These are phyloP conservation scores for Yponomeuta cagnagella DNA, from an alignment of 2,888 invertebrate genomes.

Conservation along the genomic window DNA sequence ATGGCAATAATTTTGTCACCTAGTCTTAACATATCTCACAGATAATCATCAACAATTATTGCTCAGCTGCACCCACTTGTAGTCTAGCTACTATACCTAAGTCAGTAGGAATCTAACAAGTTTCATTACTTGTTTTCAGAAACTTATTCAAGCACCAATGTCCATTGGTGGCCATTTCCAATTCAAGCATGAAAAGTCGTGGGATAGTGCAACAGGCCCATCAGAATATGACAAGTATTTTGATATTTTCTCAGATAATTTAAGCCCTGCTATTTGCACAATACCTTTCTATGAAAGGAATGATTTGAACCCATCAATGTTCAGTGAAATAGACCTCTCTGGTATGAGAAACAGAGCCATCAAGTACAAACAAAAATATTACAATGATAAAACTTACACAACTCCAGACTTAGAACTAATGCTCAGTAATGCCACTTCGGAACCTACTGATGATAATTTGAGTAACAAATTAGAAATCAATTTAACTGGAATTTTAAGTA, in stretches of 20 bases:
- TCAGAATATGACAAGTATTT: conserved; percentile 65
- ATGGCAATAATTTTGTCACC: too few relatives aligned
- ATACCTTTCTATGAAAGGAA: conserved; percentile 65
- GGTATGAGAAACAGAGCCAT: conserved; percentile 58
- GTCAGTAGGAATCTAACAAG: too few relatives aligned
- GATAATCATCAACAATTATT: too few relatives aligned
- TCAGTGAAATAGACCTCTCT: conserved; percentile 50
- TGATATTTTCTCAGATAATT: conserved; percentile 54
- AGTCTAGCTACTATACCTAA: too few relatives aligned
- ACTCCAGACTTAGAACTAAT: conserved; percentile 50
- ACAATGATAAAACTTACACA: conserved; percentile 47
- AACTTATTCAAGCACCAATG: conserved; percentile 55
- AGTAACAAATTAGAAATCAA: background rate
- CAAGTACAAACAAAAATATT: conserved; percentile 60
- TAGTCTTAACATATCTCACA: too few relatives aligned
- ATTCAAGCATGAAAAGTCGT: conserved; percentile 70
- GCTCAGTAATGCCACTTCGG: background rate
- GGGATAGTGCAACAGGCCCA: conserved; percentile 52
- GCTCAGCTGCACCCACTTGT: too few relatives aligned
- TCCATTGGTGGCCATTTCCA: conserved; percentile 68
- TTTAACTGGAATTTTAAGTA: background rate
- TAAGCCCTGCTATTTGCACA: conserved; percentile 50
- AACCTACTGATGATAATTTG: background rate
- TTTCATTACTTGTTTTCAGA: conserved; percentile 37
- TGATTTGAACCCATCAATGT: conserved; percentile 41